These are phyloP conservation scores for Drosophila orosa DNA, from an alignment of 1,140 invertebrate species.

Conservation along the genomic window DNA sequence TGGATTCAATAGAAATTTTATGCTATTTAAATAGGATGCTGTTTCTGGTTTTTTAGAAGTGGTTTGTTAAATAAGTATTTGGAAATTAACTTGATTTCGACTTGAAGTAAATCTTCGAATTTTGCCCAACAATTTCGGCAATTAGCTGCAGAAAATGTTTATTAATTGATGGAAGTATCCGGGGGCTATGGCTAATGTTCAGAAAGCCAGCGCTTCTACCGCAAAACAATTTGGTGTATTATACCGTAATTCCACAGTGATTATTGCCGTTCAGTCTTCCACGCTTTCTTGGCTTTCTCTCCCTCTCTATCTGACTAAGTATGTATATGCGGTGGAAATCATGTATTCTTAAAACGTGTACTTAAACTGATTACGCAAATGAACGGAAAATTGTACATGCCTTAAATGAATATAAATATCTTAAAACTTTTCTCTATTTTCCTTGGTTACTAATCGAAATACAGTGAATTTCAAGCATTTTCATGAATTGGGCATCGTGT, in stretches of 20 bases:
- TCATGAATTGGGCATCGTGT: background rate
- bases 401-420: background rate
- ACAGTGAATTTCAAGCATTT: too few species aligned
- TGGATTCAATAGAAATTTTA: background rate
- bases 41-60: conserved; percentile 27
- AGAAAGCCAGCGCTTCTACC: conserved; percentile 37
- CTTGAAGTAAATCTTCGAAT: conserved; percentile 11
- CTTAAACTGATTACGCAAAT: background rate
- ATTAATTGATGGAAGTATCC: conserved; percentile 46
- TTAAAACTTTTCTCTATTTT: background rate
- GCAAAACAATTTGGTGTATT: conserved; percentile 34
- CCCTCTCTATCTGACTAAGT: background rate
- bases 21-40: conserved; percentile 1
- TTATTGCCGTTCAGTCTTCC: conserved; percentile 61
- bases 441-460: background rate
- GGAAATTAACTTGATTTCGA: conserved; percentile 8
- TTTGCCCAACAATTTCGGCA: conserved; percentile 34
- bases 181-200: conserved; percentile 35
- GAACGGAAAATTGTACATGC: background rate
- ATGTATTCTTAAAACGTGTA: background rate
- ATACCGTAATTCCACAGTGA: conserved; percentile 57
- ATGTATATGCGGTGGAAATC: background rate
- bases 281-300: conserved; percentile 64
- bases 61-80: conserved; percentile 22
- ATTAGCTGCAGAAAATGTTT: conserved; percentile 48